Evolutionary conservation across 2,888 invertebrate genomes (phyloP).

Genomic region (Drosophila prolongata): DNA sequence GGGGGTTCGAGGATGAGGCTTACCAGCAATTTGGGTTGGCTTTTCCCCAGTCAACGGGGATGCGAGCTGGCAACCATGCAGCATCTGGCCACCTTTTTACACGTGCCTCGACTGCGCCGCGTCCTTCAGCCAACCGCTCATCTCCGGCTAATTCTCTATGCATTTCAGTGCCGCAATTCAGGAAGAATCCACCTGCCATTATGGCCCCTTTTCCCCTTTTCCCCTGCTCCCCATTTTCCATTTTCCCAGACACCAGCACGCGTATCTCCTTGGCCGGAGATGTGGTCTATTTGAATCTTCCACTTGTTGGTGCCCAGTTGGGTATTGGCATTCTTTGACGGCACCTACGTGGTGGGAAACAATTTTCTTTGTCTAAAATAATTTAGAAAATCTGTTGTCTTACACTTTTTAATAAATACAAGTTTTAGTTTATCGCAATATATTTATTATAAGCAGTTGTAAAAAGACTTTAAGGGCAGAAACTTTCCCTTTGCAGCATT

Average conservation of each 20-base stretch:
- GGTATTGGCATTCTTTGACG: neutral
- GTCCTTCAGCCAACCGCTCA: slow-evolving; percentile 40
- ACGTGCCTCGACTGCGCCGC: slow-evolving; percentile 34
- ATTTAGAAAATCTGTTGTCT: too few species aligned
- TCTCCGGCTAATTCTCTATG: slow-evolving; percentile 51
- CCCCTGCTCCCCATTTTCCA: neutral
- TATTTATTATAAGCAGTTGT: too few species aligned
- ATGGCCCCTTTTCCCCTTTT: slow-evolving; percentile 3
- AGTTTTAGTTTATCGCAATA: too few species aligned
- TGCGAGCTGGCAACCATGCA: slow-evolving; percentile 22
- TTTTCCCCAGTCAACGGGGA: slow-evolving; percentile 58
- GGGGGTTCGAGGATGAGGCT: slow-evolving; percentile 48
- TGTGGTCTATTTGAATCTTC: slow-evolving; percentile 34
- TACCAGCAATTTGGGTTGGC: slow-evolving; percentile 69
- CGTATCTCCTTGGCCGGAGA: slow-evolving; percentile 19
- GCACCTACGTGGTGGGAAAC: neutral
- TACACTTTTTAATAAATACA: too few species aligned
- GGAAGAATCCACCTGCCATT: slow-evolving; percentile 24
- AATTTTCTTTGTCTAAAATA: neutral
- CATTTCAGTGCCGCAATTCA: slow-evolving; percentile 40
- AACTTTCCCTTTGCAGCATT: too few species aligned
- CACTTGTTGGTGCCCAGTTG: slow-evolving; percentile 25
- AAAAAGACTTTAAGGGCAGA: too few species aligned
- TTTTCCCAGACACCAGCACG: neutral
- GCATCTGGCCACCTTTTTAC: slow-evolving; percentile 46